Base-by-base conservation (phyloP, 2,113 vertebrate genomes). In the Natator depressus region DNA sequence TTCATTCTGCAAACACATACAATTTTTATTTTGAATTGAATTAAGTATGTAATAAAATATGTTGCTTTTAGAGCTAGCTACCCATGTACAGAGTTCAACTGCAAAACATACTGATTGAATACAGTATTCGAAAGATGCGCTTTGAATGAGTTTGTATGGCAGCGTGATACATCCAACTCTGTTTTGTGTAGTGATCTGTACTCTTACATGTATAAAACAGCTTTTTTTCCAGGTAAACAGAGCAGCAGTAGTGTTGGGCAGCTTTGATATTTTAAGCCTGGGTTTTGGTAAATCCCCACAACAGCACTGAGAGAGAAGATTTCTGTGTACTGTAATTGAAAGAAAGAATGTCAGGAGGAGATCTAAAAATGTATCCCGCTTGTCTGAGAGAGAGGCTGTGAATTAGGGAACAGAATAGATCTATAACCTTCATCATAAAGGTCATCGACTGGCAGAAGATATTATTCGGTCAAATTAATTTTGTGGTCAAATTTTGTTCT, bases 271-370 rank as follows among this genome's bases (percentile, higher is more conserved):
- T 87, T 35, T 29, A 31, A 82, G 62, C 8, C 29, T 2, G 7
- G 57, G 24, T 20, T 94, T 29, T 91, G 78, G 69, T 16, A 81
- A 16, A 82, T 78, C 83, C 42, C 80, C 35, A 42, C 22, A 76
- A 59, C 65, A 57, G 24, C 12, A 76, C 27, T 31, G 79, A 55
- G 65, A n/a, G 42, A 49, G 49, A 47, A 47, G 55, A 25, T 88
- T 87, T 55, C 86, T 29, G 27, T 3, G 0, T 0, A 1, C 51
- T 84, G 7, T 1, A 59, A 24, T 86, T 87, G 59, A 53, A 84
- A 87, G 84, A n/a, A 38, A 54, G 84, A 84, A 75, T 85, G 9
- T 31, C 90, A 84, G 29, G 75, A 82, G 91, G 82, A 20, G 19
- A 62, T 65, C 82, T 75, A 49, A 82, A 54, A 85, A 80, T 82